Evolutionary conservation across 2,888 invertebrate species (phyloP).

Genomic region (Branchipolynoe longqiensis): DNA sequence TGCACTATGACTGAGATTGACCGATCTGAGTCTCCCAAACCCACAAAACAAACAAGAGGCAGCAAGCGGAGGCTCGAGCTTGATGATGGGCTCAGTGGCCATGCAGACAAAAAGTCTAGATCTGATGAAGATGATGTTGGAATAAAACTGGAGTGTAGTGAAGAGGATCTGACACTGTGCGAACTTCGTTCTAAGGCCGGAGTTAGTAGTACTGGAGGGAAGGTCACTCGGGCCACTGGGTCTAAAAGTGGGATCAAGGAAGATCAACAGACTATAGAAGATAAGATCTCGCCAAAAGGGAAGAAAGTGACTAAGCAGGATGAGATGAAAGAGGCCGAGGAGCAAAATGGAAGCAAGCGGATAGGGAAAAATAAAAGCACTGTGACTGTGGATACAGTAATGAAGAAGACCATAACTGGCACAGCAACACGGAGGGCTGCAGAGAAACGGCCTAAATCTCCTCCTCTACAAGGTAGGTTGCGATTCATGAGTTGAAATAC

Average conservation of each 20-base stretch:
- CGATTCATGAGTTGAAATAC: too few relatives aligned
- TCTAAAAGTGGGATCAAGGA: constrained; percentile 11
- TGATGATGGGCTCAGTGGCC: constrained; percentile 12
- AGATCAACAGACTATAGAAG: neutral
- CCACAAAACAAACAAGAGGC: constrained; percentile 47
- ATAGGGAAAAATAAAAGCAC: neutral
- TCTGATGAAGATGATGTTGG: neutral
- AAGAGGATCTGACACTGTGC: constrained; percentile 43
- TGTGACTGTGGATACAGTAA: neutral
- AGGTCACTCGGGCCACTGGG: neutral
- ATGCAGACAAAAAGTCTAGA: constrained; percentile 19
- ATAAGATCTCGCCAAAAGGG: neutral
- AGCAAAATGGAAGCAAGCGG: constrained; percentile 16
- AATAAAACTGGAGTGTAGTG: constrained; percentile 4
- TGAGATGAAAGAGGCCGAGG: constrained; percentile 28
- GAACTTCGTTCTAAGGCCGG: constrained; percentile 14
- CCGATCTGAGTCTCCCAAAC: constrained; percentile 38
- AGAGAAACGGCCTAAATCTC: constrained; percentile 50
- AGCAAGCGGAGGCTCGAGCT: constrained; percentile 60
- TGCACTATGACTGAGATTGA: neutral
- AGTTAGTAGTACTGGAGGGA: neutral
- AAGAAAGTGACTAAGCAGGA: neutral
- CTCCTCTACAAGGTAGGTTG: constrained; percentile 31
- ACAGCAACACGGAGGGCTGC: neutral
- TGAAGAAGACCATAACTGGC: neutral